A percentile compares a stretch with the other conserved stretches of the same genome.
These are phyloP conservation scores for Chymomyza fuscimana DNA, from an alignment of 2,888 invertebrate genomes.

Conservation along the genomic window DNA sequence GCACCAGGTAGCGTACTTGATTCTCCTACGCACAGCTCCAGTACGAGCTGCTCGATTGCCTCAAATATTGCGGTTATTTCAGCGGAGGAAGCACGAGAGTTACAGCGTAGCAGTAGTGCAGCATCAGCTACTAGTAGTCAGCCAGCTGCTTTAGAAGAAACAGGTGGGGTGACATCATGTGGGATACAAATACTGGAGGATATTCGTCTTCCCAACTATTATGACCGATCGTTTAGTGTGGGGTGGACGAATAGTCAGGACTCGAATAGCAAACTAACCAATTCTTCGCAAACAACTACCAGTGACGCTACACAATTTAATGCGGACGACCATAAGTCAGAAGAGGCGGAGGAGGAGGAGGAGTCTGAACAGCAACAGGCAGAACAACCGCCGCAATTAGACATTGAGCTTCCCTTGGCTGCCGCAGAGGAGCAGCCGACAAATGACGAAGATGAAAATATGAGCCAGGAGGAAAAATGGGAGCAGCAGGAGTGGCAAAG, in stretches of 20 bases:
- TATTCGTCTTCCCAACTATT: conserved; percentile 54
- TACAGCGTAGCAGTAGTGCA: conserved; percentile 45
- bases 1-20: conserved; percentile 33
- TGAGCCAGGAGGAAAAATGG: neutral
- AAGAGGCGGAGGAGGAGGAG: neutral
- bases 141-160: conserved; percentile 31
- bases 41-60: conserved; percentile 38
- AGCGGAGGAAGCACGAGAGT: conserved; percentile 39
- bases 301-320: neutral
- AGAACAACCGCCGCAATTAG: neutral
- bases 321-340: neutral
- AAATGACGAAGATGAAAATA: neutral
- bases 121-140: conserved; percentile 12
- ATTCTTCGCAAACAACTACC: neutral
- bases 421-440: neutral
- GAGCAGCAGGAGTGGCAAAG: neutral
- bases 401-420: neutral
- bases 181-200: conserved; percentile 53
- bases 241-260: neutral
- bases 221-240: conserved; percentile 20
- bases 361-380: neutral
- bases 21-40: conserved; percentile 35
- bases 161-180: conserved; percentile 33
- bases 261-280: neutral
- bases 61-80: conserved; percentile 43